Conservation (phyloP, 1,140 invertebrate genomes). For the Drosophila littoralis region DNA sequence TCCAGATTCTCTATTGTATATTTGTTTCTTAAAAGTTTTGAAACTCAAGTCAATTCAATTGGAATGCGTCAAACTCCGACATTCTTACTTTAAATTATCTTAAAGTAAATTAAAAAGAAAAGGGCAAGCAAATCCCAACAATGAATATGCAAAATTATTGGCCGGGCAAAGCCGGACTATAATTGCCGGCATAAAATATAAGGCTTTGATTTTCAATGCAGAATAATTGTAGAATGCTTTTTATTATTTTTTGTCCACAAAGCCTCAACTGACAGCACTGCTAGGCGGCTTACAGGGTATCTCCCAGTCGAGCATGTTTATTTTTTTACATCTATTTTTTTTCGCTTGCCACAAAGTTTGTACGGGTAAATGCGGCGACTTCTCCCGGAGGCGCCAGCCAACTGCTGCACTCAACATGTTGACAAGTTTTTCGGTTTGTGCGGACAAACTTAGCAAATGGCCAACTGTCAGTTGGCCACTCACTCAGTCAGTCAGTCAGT, state of each 20-base stretch:
- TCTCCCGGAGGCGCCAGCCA: conserved; percentile 33
- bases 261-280: neutral
- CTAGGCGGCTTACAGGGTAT: neutral
- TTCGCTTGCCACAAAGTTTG: conserved; percentile 39
- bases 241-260: neutral
- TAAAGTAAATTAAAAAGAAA: no score
- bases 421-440: conserved; percentile 66
- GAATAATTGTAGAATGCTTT: neutral
- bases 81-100: no score
- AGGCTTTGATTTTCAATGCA: neutral
- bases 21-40: no score
- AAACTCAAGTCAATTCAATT: no score
- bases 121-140: no score
- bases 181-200: no score
- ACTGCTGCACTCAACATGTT: conserved; percentile 77
- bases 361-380: conserved; percentile 28
- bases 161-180: no score
- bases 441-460: conserved; percentile 54
- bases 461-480: conserved; percentile 48
- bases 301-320: conserved; percentile 3
- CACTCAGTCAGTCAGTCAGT: conserved; percentile 21
- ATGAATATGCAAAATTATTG: no score
- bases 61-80: no score
- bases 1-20: no score
- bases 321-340: conserved; percentile 8